A percentile compares a stretch with the other conserved stretches of the same genome.
Evolutionary conservation across 2,888 invertebrate species (phyloP).

Genomic region (Tinea trinotella): DNA sequence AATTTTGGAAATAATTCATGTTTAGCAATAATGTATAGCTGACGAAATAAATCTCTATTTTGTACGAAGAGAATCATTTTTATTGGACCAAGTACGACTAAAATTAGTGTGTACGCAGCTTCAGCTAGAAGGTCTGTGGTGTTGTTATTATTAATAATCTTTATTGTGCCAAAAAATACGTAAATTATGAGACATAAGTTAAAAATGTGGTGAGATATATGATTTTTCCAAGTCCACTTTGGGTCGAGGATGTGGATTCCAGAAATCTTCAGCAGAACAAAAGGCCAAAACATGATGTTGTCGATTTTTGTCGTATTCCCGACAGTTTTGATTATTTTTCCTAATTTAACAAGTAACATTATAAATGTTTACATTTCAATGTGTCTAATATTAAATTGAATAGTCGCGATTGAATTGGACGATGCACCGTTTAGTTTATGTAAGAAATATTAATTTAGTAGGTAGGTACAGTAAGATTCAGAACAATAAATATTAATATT

Average conservation of each 20-base stretch:
- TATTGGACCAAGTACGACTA: not conserved
- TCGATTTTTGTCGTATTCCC: not conserved
- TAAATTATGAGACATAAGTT: not conserved
- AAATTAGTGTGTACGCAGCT: not conserved
- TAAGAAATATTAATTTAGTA: too few relatives aligned
- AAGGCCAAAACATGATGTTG: not conserved
- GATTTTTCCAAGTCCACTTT: conserved; percentile 6
- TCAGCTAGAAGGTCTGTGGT: not conserved
- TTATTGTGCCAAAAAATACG: not conserved
- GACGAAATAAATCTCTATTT: conserved; percentile 2
- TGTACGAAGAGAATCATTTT: not conserved
- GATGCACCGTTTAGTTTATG: too few relatives aligned
- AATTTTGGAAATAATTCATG: not conserved
- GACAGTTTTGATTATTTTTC: not conserved
- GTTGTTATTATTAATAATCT: not conserved
- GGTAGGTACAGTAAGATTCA: too few relatives aligned
- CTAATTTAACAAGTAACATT: not conserved
- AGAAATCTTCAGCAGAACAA: not conserved
- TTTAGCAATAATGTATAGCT: not conserved
- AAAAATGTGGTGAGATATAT: not conserved
- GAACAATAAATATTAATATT: too few relatives aligned
- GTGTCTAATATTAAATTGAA: not conserved
- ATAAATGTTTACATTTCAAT: too few relatives aligned
- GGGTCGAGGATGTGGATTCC: not conserved
- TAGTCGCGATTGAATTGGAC: too few relatives aligned